Percentiles rank a stretch among this genome's conserved stretches.
phyloP scores from a whole-genome alignment of 1,140 invertebrate species.

The Luehdorfia chinensis region DNA sequence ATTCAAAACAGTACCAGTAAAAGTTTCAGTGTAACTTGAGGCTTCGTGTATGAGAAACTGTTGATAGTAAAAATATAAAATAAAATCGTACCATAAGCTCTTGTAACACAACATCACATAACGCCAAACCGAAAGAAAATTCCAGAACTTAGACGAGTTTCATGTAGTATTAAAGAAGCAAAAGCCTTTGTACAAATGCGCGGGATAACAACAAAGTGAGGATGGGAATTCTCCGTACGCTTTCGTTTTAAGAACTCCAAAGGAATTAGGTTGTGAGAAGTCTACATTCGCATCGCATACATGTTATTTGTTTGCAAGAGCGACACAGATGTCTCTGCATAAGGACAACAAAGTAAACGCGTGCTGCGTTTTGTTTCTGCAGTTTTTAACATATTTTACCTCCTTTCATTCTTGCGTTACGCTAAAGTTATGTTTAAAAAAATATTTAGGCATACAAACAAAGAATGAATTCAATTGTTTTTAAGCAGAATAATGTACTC shows the following conservation, averaged over 20 bases:
- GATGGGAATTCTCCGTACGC: slow-evolving; percentile 2
- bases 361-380: no score
- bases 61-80: no score
- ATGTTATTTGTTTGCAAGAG: background rate
- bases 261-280: slow-evolving; percentile 9
- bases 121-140: background rate
- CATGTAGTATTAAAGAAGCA: slow-evolving; percentile 6
- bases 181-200: slow-evolving; percentile 3
- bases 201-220: slow-evolving; percentile 6
- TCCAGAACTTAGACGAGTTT: slow-evolving; percentile 2
- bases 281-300: background rate
- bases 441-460: no score
- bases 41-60: no score
- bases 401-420: no score
- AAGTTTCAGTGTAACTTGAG: no score
- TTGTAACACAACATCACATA: background rate
- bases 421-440: no score
- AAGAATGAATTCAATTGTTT: no score
- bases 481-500: no score
- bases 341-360: no score
- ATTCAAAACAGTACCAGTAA: no score
- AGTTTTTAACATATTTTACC: no score
- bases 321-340: background rate
- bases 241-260: background rate
- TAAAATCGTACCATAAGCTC: slow-evolving; percentile 15